These are phyloP conservation scores for Spatulosminthurus flaviceps DNA, from an alignment of 2,888 invertebrate genomes.

Conservation along the genomic window DNA sequence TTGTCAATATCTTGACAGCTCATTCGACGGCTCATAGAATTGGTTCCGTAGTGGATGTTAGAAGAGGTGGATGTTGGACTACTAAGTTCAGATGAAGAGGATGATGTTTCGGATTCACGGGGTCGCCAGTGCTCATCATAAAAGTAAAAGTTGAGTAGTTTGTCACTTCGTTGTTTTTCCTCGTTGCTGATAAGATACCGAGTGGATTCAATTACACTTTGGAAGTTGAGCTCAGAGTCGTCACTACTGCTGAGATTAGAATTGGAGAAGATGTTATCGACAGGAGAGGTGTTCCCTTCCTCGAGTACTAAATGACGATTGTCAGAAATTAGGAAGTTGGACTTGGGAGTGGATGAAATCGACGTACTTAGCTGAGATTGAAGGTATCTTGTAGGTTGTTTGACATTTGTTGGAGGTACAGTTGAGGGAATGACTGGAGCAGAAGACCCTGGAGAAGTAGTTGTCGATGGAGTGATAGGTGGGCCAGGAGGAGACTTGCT, in stretches of 20 bases:
- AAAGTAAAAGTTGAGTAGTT: constrained; percentile 58
- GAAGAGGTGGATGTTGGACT: not conserved
- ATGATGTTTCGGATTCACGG: constrained; percentile 19
- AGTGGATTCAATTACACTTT: constrained; percentile 29
- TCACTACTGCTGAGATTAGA: constrained; percentile 24
- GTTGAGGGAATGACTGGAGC: not conserved
- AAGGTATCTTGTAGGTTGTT: no score
- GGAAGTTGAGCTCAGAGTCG: constrained; percentile 33
- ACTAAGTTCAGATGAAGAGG: not conserved
- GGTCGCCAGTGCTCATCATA: constrained; percentile 61
- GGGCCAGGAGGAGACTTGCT: not conserved
- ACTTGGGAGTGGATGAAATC: not conserved
- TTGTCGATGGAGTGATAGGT: not conserved
- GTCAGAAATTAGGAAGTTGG: not conserved
- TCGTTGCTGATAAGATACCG: constrained; percentile 32
- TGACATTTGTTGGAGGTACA: not conserved
- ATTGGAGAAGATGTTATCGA: not conserved
- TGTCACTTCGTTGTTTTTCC: constrained; percentile 46
- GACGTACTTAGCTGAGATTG: no score
- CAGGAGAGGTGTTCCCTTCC: not conserved
- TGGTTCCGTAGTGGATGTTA: not conserved
- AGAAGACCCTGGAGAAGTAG: not conserved
- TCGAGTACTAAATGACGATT: not conserved
- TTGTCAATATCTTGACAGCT: not conserved
- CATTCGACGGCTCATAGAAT: not conserved